phyloP scores from a whole-genome alignment of 1,140 invertebrate species.

The Nasonia vitripennis region DNA sequence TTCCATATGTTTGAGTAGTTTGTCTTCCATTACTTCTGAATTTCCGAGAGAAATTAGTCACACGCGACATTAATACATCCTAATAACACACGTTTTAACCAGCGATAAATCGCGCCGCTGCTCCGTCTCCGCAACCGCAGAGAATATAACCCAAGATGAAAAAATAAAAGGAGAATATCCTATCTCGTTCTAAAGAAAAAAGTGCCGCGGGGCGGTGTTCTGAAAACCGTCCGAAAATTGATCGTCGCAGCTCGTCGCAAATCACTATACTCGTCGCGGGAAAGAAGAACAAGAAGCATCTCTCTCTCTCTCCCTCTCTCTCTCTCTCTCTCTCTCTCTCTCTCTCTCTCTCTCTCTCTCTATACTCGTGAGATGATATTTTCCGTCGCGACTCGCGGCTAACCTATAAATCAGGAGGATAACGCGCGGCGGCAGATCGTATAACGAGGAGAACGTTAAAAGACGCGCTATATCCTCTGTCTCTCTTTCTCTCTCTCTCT shows the following conservation, averaged over 20 bases:
- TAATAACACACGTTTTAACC: conserved; percentile 39
- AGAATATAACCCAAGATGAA: neutral
- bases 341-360: neutral
- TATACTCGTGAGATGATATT: conserved; percentile 43
- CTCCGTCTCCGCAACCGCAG: neutral
- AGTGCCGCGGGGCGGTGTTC: conserved; percentile 38
- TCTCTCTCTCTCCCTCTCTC: neutral
- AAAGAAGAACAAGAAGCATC: neutral
- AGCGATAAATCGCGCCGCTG: conserved; percentile 16
- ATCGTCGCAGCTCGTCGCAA: conserved; percentile 45
- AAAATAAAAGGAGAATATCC: too few relatives aligned
- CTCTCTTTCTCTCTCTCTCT: neutral
- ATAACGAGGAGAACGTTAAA: conserved; percentile 46
- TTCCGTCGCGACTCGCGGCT: conserved; percentile 42
- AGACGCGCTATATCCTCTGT: conserved; percentile 6
- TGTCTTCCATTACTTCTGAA: too few relatives aligned
- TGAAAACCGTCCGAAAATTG: conserved; percentile 57
- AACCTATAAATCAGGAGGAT: conserved; percentile 70
- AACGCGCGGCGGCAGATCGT: conserved; percentile 57
- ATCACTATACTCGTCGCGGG: conserved; percentile 11
- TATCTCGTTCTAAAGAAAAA: too few relatives aligned
- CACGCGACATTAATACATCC: neutral
- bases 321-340: neutral
- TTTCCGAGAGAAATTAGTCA: conserved; percentile 13
- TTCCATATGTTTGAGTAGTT: too few relatives aligned